Base-by-base conservation (phyloP, 2,888 invertebrate species). In the Fabriciana adippe region DNA sequence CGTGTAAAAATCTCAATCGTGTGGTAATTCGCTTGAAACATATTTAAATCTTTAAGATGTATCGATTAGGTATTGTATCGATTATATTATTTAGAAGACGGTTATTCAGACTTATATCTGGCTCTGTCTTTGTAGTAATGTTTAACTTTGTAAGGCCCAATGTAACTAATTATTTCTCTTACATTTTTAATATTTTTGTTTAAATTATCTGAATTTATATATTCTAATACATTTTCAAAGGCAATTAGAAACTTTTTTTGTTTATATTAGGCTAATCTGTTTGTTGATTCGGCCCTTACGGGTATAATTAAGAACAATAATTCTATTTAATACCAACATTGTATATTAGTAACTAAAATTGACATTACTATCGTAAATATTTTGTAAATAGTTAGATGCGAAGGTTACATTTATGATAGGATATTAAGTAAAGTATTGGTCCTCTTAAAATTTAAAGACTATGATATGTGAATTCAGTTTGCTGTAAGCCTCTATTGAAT, bases 51-150 rank as follows among this genome's bases (percentile, higher is more conserved):
- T 48, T 18, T 65, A 65, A 65, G 65, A 53, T 64, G 51, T 65
- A 65, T 54, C 47, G 54, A 54, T 65, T 59, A 65, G 31, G 53
- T 65, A 65, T 65, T 54, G 47, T 54, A 59, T 59, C 65, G 65
- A 59, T 65, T 65, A 16, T 65, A 59, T 59, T 59, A 47, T 59
- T 59, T 59, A 65, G 59, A 45, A 41, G 13, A 26, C 14, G 45
- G 26, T 65, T 54, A 55, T 64, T 54, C 31, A 41, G 21, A 53
- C 35, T 62, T 35, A 13, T 14, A 45, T 57, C 51, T 53, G 57
- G 59, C 53, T 61, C 62, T 66, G 45, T 57, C 21, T 57, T 21
- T 55, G 31, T 41, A 63, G 45, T 15, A 48, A 31, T 51, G 26
- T 26, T 59, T 31, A 48, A 3, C 26, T 48, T 59, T 31, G 16